These are phyloP conservation scores for Neosilurus hyrtlii DNA, from an alignment of 2,797 vertebrate genomes.

Conservation along the genomic window DNA sequence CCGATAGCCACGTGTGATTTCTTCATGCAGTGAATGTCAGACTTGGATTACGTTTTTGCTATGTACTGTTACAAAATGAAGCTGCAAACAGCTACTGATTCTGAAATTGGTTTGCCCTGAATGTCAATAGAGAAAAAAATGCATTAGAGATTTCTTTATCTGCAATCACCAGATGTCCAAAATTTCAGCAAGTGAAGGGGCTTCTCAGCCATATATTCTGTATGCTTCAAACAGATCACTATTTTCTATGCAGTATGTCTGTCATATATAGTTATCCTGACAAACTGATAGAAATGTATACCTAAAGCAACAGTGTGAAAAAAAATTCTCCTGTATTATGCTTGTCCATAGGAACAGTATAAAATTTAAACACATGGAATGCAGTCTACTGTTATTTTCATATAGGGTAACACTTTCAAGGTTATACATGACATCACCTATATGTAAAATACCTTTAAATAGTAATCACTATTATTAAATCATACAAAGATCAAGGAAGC, in stretches of 20 bases:
- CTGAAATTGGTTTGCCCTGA: neutral
- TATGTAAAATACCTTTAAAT: neutral
- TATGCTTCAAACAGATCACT: constrained; percentile 46
- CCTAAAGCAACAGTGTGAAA: constrained; percentile 19
- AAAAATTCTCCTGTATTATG: constrained; percentile 51
- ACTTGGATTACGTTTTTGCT: neutral
- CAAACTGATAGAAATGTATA: constrained; percentile 18
- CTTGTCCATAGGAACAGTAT: constrained; percentile 52
- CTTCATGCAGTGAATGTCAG: neutral
- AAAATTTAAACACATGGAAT: neutral
- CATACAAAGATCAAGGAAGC: neutral
- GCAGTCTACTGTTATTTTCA: constrained; percentile 11
- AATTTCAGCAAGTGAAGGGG: neutral
- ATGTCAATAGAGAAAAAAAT: neutral
- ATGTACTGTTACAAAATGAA: neutral
- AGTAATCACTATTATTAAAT: neutral
- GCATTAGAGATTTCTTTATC: neutral
- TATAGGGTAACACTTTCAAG: neutral
- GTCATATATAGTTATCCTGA: constrained; percentile 33
- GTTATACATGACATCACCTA: neutral
- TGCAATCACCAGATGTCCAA: neutral
- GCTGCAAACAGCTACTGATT: neutral
- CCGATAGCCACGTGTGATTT: neutral
- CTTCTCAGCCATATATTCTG: constrained; percentile 33
- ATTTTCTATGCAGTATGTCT: constrained; percentile 39